Base-by-base conservation (phyloP, 92 coral and sea anemone genomes). In the Epizoanthus stellaris region DNA sequence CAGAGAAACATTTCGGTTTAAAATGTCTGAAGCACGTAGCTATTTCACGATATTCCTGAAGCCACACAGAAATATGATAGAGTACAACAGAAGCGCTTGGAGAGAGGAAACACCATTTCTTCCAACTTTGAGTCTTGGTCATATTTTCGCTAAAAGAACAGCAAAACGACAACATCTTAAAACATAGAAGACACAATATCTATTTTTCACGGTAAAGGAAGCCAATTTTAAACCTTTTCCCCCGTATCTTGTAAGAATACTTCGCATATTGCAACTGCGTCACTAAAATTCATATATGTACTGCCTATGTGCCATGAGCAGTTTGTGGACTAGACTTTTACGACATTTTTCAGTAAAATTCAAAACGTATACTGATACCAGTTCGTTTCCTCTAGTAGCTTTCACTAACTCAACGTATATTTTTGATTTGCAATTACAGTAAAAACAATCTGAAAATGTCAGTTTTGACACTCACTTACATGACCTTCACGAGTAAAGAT, bases 241-340 rank as follows among this genome's bases (percentile, higher is more conserved):
- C 63, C 34, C 13, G 70, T 60, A 40, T 34, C 56, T 61, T 58
- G 63, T 11, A 30, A 43, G 63, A 52, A 42, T 77, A n/a, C 58
- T 42, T 62, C 10, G 39, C 47, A 77, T 67, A 77, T 77, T 77
- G 62, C 38, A 17, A 77, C 70, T 77, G 82, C 82, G 82, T 77
- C 82, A 77, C 70, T 42, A 77, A n/a, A 77, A 23, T 21, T 61
- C 63, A n/a, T 40, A 39, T 77, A n/a, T 25, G 70, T 62, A 77
- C 16, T 47, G 20, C 9, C 25, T 59, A 20, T 59, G 36, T 34
- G 13, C 17, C 47, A 34, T 67, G 72, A 11, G 56, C 3, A 52
- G 10, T 52, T 52, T 52, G 14, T 52, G 5, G 14, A 52, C 56
- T 10, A 52, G 56, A 2, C 10, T 5, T 52, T 52, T 52, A 10